A percentile compares a stretch with the other conserved stretches of the same genome.
phyloP scores from a whole-genome alignment of 2,888 invertebrate species.

The Tenthredo mesomela region DNA sequence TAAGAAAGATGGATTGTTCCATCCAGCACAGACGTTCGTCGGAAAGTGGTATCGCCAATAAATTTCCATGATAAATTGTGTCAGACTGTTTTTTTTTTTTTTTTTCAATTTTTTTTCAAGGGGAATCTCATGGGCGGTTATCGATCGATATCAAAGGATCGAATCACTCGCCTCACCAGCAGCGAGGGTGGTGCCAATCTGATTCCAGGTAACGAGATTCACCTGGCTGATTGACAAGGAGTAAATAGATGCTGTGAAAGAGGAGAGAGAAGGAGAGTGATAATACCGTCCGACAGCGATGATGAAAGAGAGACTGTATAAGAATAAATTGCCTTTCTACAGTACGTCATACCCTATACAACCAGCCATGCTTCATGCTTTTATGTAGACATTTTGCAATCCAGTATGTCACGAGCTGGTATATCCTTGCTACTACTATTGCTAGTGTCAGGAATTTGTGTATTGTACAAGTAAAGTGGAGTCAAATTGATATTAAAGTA shows the following conservation, averaged over 20 bases:
- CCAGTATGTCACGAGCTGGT: neutral
- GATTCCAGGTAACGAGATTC: slow-evolving; percentile 50
- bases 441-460: neutral
- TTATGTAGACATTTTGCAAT: neutral
- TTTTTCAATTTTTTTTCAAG: no score
- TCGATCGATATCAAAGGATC: slow-evolving; percentile 27
- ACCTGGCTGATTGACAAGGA: slow-evolving; percentile 43
- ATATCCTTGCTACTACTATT: neutral
- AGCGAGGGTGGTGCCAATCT: slow-evolving; percentile 33
- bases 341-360: neutral
- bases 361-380: neutral
- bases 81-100: slow-evolving; percentile 4
- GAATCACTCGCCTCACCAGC: slow-evolving; percentile 13
- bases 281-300: neutral
- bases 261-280: neutral
- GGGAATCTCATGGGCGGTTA: slow-evolving; percentile 12
- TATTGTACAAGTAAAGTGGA: neutral
- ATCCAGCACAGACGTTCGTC: neutral
- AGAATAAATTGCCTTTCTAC: slow-evolving; percentile 1
- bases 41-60: neutral
- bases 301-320: neutral
- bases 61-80: slow-evolving; percentile 15
- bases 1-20: neutral
- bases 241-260: slow-evolving; percentile 36
- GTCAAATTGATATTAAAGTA: neutral